Conservation (phyloP, 2,113 vertebrate genomes). For the Monopterus albus region DNA sequence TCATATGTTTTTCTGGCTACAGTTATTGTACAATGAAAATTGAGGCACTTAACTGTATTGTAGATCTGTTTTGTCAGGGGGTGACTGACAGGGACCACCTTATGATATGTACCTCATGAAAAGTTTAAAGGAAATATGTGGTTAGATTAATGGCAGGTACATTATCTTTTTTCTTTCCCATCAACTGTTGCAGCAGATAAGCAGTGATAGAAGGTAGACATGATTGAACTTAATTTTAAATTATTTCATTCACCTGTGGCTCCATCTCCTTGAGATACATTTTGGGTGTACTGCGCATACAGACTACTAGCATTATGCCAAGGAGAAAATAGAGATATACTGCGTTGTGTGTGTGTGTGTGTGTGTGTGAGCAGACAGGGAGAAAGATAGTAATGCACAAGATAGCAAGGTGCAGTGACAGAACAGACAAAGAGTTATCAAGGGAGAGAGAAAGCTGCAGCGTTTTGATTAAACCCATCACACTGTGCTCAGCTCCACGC, state of each 20-base stretch:
- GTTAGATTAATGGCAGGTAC: constrained; percentile 3
- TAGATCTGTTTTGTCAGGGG: too few relatives aligned
- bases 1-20: too few relatives aligned
- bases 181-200: constrained; percentile 29
- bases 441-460: constrained; percentile 47
- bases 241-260: constrained; percentile 53
- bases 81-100: too few relatives aligned
- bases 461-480: constrained; percentile 59
- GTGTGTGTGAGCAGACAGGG: constrained; percentile 4
- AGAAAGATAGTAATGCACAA: constrained; percentile 26
- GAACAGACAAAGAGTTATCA: constrained; percentile 57
- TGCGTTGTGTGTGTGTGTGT: constrained; percentile 1
- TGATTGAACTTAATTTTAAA: constrained; percentile 33
- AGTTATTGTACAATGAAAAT: too few relatives aligned
- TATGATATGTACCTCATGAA: too few relatives aligned
- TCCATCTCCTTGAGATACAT: constrained; percentile 26
- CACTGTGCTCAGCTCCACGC: constrained; percentile 26
- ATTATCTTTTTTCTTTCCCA: constrained; percentile 5
- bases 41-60: too few relatives aligned
- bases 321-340: constrained; percentile 43
- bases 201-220: constrained; percentile 14
- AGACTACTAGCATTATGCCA: constrained; percentile 48
- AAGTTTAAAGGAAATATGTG: too few relatives aligned
- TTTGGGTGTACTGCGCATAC: constrained; percentile 32
- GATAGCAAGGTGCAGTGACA: constrained; percentile 44